A percentile compares a stretch with the other conserved stretches of the same genome.
These are phyloP conservation scores for Bombus consobrinus DNA, from an alignment of 1,140 invertebrate species.

Conservation along the genomic window DNA sequence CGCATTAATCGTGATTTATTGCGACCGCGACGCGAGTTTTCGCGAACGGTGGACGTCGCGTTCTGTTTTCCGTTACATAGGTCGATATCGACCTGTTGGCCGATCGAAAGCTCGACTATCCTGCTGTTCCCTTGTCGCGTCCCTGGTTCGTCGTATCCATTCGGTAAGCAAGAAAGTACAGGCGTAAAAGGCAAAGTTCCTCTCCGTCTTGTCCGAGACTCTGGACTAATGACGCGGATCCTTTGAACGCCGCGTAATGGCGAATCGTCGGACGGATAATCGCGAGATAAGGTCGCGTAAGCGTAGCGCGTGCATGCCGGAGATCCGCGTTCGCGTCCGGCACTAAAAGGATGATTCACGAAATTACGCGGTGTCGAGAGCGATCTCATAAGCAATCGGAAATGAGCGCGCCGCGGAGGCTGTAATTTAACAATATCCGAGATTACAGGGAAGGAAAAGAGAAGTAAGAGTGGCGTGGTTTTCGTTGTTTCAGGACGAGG, in stretches of 20 bases:
- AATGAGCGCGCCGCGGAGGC: conserved; percentile 19
- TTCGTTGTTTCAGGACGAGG: conserved; percentile 77
- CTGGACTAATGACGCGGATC: background rate
- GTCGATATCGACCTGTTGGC: background rate
- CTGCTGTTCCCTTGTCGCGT: background rate
- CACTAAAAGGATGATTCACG: conserved; percentile 42
- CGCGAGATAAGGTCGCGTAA: conserved; percentile 13
- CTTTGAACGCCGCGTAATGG: background rate
- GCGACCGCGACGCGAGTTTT: background rate
- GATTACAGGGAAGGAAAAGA: conserved; percentile 27
- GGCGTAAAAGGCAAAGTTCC: too few relatives aligned
- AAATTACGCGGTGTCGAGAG: conserved; percentile 23
- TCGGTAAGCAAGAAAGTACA: conserved; percentile 5
- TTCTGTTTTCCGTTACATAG: too few relatives aligned
- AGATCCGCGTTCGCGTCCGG: conserved; percentile 7
- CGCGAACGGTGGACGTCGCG: background rate
- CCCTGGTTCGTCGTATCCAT: background rate
- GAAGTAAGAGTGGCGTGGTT: conserved; percentile 42
- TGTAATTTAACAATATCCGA: conserved; percentile 44
- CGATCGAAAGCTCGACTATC: background rate
- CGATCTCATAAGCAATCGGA: conserved; percentile 34
- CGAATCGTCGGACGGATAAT: background rate
- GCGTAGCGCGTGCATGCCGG: conserved; percentile 11
- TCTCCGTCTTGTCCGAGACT: background rate
- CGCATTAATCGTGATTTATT: conserved; percentile 33